Evolutionary conservation across 2,888 invertebrate species (phyloP), one percentile per base, ranked within the genome.

Genomic region (Capitulum mitella): DNA sequence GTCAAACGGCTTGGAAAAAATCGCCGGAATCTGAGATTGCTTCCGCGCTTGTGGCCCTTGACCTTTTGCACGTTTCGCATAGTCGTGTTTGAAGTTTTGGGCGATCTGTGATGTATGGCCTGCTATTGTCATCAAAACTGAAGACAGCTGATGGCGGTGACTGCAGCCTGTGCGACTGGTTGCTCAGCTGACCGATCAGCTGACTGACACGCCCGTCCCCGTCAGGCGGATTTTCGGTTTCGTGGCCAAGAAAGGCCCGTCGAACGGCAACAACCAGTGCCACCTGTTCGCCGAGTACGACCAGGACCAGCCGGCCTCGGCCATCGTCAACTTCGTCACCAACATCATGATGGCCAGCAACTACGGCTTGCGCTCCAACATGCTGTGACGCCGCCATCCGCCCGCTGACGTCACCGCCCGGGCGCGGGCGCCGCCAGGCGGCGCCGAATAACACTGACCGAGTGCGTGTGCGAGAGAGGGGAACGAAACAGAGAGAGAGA

Each of bases 201-300:
- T 54, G 26, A 19, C 10, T 54, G 19, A 22, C 54, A 54, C 19
- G 19, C 16, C 32, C 83, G 75, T 64, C 32, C 26, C 82, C 87
- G 87, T 6, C 88, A 95, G 94, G 85, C 91, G 94, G 82, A 92
- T 95, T 83, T 98, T 98, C 86, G 98, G 97, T 78, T 98, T 98
- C 87, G 96, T 98, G 82, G 97, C 98, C 43, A 90, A 93, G 84
- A 91, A 94, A 87, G 91, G 93, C 74, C 92, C 93, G 79, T 92
- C 92, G 83, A 90, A 90, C 82, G 90, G 91, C 77, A 97, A 98
- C 87, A 98, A 98, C 88, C 94, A 96, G 87, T 98, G 98, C 87
- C 98, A 98, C 88, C 90, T 98, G 82, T 98, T 98, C 87, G 97
- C 97, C 37, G 98, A 98, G 86, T 88, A 97, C 81, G 96, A 97